These are phyloP conservation scores for Mystacides longicornis DNA, from an alignment of 2,888 invertebrate genomes.

Conservation along the genomic window DNA sequence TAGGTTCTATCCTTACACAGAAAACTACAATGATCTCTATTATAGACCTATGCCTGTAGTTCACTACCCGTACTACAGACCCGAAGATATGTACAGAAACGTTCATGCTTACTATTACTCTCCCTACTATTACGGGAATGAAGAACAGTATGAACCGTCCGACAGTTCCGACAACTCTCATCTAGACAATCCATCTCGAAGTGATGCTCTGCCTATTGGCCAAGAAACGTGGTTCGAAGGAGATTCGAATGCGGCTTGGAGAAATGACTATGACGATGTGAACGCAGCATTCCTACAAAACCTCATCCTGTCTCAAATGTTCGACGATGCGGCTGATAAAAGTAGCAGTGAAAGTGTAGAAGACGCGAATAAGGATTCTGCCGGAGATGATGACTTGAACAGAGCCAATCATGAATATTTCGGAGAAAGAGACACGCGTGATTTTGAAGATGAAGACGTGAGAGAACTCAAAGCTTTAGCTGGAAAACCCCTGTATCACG, in stretches of 20 bases:
- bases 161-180: constrained; percentile 46
- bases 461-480: constrained; percentile 57
- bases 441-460: constrained; percentile 57
- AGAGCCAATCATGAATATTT: constrained; percentile 22
- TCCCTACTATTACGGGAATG: constrained; percentile 39
- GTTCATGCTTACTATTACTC: constrained; percentile 42
- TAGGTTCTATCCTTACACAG: constrained; percentile 41
- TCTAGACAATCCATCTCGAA: constrained; percentile 44
- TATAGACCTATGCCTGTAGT: constrained; percentile 43
- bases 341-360: constrained; percentile 41
- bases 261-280: constrained; percentile 44
- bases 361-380: constrained; percentile 26
- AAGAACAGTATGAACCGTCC: constrained; percentile 27
- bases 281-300: constrained; percentile 62
- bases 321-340: constrained; percentile 49
- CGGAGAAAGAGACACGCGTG: constrained; percentile 30
- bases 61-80: constrained; percentile 37
- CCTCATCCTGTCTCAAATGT: constrained; percentile 58
- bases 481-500: constrained; percentile 45
- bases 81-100: constrained; percentile 40
- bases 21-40: constrained; percentile 50
- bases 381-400: constrained; percentile 21
- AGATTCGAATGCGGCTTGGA: constrained; percentile 42
- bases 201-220: constrained; percentile 54
- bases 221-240: constrained; percentile 60